Evolutionary conservation across 1,140 invertebrate species (phyloP), one percentile per base, ranked within the genome.

Genomic region (Marisa cornuarietis): DNA sequence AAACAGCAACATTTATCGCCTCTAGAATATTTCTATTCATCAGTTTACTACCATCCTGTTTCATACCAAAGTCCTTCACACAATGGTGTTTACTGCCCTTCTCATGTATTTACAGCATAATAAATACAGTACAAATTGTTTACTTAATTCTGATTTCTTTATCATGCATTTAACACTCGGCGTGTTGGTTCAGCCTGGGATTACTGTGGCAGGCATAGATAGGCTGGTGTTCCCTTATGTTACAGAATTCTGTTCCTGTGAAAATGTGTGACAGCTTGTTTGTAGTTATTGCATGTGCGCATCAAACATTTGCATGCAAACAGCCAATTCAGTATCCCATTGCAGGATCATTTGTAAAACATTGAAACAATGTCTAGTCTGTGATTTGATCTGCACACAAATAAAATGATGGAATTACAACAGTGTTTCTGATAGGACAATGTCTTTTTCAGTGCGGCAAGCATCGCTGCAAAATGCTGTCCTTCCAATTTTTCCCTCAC

Each of bases 61-160:
- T 26, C 3, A 26, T 22, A 42, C 63, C 49, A 24, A 11, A 51
- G 11, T 8, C 9, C n/a, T 76, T 31, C 16, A 49, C n/a, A 65
- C 26, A 49, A 63, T 76, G 61, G 24, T 62, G 16, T 16, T 10
- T 11, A 75, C 31, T 66, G 61, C 74, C 65, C 24, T 51, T 58
- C 31, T 63, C 62, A 52, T 73, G 54, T 73, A 73, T 73, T 73
- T 73, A 76, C 31, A 65, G 74, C 74, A 76, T 76, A 76, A 76
- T 76, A 76, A 18, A 49, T 61, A 62, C 11, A 22, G 65, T 68
- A 31, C n/a, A 68, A 13, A 68, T 22, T 68, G 14, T 68, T n/a
- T 68, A 18, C 22, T 24, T n/a, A 68, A 68, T 31, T 31, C 65
- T 22, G 11, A 68, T 31, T 68, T 68, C 26, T 68, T 68, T 24